A percentile compares a stretch with the other conserved stretches of the same genome.
Evolutionary conservation across 2,888 invertebrate genomes (phyloP).

Genomic region (Mongoloraphidia duomilia): DNA sequence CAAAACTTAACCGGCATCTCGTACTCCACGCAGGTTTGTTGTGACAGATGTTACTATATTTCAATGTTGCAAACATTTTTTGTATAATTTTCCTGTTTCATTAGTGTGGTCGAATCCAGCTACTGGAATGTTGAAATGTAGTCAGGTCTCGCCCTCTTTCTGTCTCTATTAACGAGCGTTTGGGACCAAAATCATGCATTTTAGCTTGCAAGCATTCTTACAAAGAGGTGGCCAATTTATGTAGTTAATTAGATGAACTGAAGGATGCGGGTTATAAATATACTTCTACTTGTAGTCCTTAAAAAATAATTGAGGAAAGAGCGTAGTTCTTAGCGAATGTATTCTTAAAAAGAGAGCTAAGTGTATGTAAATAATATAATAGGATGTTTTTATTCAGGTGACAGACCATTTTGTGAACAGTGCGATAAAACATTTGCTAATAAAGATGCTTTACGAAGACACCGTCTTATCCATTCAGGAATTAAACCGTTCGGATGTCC

Average conservation of each 20-base stretch:
- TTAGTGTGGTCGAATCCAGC: not conserved
- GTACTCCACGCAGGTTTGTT: constrained; percentile 38
- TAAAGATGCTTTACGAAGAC: constrained; percentile 41
- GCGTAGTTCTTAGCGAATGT: too few relatives aligned
- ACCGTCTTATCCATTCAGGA: constrained; percentile 44
- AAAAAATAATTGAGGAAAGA: too few relatives aligned
- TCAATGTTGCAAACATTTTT: not conserved
- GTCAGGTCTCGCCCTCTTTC: not conserved
- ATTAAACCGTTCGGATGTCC: constrained; percentile 46
- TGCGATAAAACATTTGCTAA: constrained; percentile 49
- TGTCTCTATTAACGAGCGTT: not conserved
- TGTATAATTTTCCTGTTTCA: constrained; percentile 13
- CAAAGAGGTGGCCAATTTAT: too few relatives aligned
- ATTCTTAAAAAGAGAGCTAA: too few relatives aligned
- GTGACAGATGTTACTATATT: constrained; percentile 5
- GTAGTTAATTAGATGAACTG: too few relatives aligned
- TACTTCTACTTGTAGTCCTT: too few relatives aligned
- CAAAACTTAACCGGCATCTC: constrained; percentile 56
- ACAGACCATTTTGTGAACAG: constrained; percentile 40
- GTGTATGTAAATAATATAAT: not conserved
- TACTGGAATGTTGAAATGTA: not conserved
- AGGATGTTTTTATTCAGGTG: constrained; percentile 24
- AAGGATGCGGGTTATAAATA: too few relatives aligned
- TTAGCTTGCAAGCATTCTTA: too few relatives aligned
- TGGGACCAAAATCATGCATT: too few relatives aligned